phyloP scores from a whole-genome alignment of 2,797 vertebrate species.

The Peromyscus eremicus region DNA sequence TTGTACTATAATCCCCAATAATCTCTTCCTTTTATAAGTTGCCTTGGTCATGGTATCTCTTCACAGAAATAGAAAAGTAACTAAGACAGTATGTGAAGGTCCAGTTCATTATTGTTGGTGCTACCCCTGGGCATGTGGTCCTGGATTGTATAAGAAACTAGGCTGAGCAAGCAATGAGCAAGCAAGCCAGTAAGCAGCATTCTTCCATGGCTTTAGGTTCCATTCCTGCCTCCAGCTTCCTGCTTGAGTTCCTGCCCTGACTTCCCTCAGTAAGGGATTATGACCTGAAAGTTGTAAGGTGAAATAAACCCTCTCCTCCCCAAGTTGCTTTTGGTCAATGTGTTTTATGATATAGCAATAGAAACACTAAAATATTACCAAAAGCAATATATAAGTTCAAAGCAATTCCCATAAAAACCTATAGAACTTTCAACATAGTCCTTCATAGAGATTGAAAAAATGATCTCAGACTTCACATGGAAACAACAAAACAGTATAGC shows the following conservation, averaged over 20 bases:
- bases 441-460: not conserved
- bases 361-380: not conserved
- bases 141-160: not conserved
- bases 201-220: not conserved
- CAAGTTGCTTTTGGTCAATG: not conserved
- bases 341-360: not conserved
- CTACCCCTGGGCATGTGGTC: not conserved
- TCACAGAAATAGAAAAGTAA: not conserved
- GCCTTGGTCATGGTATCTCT: not conserved
- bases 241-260: not conserved
- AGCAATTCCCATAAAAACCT: not conserved
- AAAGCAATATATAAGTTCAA: not conserved
- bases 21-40: not conserved
- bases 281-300: not conserved
- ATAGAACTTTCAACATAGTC: not conserved
- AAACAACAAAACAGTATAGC: not conserved
- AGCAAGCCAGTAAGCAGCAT: not conserved
- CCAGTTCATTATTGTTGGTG: not conserved
- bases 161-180: not conserved
- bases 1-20: not conserved
- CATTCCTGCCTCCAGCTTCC: not conserved
- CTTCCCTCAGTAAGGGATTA: not conserved
- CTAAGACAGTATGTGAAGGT: not conserved
- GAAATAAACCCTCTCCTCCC: not conserved
- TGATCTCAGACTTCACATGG: not conserved